These are phyloP conservation scores for Strix uralensis DNA, from an alignment of 2,113 vertebrate species.

Conservation along the genomic window DNA sequence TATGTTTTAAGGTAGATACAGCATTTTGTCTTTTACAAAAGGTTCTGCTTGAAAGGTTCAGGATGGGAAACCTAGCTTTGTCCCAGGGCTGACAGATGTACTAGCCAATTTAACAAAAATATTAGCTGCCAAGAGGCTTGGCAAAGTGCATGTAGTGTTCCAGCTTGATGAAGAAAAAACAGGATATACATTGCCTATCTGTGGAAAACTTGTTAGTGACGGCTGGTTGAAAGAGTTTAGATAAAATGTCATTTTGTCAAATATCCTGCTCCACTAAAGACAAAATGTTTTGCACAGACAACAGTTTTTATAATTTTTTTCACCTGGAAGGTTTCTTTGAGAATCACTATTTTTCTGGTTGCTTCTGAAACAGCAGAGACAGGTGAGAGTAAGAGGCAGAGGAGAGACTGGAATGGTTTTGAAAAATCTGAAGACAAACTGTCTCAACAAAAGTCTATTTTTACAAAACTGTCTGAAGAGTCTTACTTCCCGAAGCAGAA, in stretches of 20 bases:
- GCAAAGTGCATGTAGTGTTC: background rate
- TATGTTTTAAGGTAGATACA: slow-evolving; percentile 53
- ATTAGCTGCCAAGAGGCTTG: slow-evolving; percentile 50
- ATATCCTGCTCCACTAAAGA: background rate
- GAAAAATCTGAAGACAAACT: background rate
- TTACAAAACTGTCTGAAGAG: background rate
- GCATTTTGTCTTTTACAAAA: slow-evolving; percentile 60
- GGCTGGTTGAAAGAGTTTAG: background rate
- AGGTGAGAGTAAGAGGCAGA: background rate
- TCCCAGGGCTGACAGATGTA: slow-evolving; percentile 58
- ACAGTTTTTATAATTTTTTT: background rate
- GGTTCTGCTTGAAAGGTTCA: slow-evolving; percentile 59
- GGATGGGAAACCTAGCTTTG: slow-evolving; percentile 47
- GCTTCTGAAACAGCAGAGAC: background rate
- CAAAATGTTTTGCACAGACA: background rate
- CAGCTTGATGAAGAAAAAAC: slow-evolving; percentile 24
- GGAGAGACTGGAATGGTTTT: background rate
- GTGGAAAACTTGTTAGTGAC: slow-evolving; percentile 11
- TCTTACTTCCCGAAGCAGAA: background rate
- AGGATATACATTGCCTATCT: background rate
- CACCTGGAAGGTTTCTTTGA: background rate
- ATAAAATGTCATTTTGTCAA: slow-evolving; percentile 23
- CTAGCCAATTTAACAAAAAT: slow-evolving; percentile 59
- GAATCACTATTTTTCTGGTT: background rate
- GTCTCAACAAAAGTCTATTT: background rate